A percentile compares a stretch with the other conserved stretches of the same genome.
Conservation (phyloP, 2,888 invertebrate genomes). For the Mesochorus sp. region DNA sequence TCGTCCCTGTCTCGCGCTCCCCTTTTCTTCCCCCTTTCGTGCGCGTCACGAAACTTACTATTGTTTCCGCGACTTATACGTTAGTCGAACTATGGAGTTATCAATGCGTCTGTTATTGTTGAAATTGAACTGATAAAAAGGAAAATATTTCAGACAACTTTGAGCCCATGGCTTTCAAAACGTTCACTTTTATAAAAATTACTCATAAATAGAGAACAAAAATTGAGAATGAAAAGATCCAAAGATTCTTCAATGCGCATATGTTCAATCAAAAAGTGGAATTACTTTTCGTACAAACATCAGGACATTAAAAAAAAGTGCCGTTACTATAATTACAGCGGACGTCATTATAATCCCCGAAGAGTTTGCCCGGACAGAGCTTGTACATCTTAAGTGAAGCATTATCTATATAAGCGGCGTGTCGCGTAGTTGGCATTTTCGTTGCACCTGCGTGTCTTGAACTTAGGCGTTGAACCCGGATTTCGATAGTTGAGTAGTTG, state of each 20-base stretch:
- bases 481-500: conserved; percentile 68
- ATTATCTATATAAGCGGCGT: conserved; percentile 49
- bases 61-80: conserved; percentile 25
- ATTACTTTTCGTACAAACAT: no score
- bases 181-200: no score
- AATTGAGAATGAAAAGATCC: no score
- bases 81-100: conserved; percentile 45
- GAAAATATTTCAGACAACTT: no score
- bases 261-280: no score
- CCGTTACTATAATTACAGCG: no score
- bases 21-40: conserved; percentile 26
- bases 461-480: conserved; percentile 62
- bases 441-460: conserved; percentile 56
- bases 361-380: neutral
- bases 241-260: neutral
- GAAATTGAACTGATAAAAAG: neutral
- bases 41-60: neutral
- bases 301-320: no score
- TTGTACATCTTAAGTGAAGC: conserved; percentile 22
- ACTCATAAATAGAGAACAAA: no score
- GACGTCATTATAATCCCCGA: no score
- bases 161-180: no score
- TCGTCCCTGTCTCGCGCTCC: conserved; percentile 61
- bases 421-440: conserved; percentile 7
- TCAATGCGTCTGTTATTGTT: conserved; percentile 28